Conservation (phyloP, 2,797 vertebrate species). For the Odontamblyopus rebecca region DNA sequence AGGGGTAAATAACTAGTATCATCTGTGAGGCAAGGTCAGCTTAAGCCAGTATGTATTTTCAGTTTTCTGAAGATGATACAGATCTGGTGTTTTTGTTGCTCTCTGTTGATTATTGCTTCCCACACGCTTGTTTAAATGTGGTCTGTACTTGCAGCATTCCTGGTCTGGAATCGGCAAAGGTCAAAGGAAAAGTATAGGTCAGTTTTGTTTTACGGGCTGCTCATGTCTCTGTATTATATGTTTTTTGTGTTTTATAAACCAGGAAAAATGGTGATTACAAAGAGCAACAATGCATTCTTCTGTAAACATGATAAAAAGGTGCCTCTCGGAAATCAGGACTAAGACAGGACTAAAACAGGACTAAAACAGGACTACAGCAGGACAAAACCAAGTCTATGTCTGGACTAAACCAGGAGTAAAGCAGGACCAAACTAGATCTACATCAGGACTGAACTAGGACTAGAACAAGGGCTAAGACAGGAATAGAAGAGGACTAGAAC, state of each 20-base stretch:
- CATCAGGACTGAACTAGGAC: too few species aligned
- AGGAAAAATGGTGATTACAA: not conserved
- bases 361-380: too few species aligned
- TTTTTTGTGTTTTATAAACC: not conserved
- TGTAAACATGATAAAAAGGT: too few species aligned
- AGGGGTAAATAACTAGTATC: constrained; percentile 62
- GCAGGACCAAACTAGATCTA: too few species aligned
- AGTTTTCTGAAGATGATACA: constrained; percentile 40
- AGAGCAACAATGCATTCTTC: not conserved
- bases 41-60: constrained; percentile 13
- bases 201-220: not conserved
- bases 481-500: too few species aligned
- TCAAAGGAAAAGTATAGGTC: constrained; percentile 1
- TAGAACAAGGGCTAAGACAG: too few species aligned
- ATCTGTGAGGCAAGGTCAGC: constrained; percentile 52
- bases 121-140: constrained; percentile 11
- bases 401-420: too few species aligned
- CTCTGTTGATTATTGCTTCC: constrained; percentile 29
- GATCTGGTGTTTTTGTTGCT: constrained; percentile 31
- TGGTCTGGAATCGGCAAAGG: constrained; percentile 11
- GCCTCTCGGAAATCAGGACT: too few species aligned
- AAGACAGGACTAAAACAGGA: too few species aligned
- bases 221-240: not conserved
- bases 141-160: constrained; percentile 12
- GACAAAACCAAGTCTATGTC: too few species aligned